Evolutionary conservation across 2,113 vertebrate genomes (phyloP).

Genomic region (Amphiprion ocellaris): DNA sequence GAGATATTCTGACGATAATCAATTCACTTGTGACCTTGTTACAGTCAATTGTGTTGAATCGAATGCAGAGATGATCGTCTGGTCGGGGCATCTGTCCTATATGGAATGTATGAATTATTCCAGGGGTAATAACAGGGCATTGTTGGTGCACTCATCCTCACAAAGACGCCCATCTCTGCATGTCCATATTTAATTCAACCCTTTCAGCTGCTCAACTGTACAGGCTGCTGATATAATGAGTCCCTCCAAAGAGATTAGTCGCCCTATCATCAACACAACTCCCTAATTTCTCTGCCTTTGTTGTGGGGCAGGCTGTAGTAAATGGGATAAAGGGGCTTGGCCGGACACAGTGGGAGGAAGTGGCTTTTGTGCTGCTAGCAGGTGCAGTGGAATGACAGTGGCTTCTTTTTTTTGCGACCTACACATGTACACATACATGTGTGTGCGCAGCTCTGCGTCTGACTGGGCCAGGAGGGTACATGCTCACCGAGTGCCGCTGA

Average conservation of each 20-base stretch:
- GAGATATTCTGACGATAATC: constrained; percentile 34
- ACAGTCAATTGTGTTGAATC: constrained; percentile 22
- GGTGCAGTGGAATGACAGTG: constrained; percentile 81
- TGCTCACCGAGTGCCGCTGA: constrained; percentile 68
- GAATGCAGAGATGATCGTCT: constrained; percentile 28
- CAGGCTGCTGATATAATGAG: constrained; percentile 77
- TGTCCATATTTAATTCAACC: constrained; percentile 75
- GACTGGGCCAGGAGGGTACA: constrained; percentile 40
- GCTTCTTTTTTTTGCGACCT: constrained; percentile 43
- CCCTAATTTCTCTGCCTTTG: constrained; percentile 84
- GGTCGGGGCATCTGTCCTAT: constrained; percentile 66
- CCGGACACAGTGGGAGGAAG: constrained; percentile 81
- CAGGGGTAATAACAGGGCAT: constrained; percentile 65
- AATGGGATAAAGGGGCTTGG: constrained; percentile 79
- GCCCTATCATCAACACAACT: constrained; percentile 80
- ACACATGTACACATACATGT: constrained; percentile 20
- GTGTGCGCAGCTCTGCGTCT: constrained; percentile 29
- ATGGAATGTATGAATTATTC: constrained; percentile 78
- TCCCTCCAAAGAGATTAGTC: constrained; percentile 84
- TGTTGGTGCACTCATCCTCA: constrained; percentile 71
- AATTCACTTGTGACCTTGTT: constrained; percentile 50
- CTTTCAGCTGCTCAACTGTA: constrained; percentile 81
- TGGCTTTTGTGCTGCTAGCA: constrained; percentile 84
- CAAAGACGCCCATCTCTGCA: constrained; percentile 77
- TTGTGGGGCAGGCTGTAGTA: constrained; percentile 77